Conservation (phyloP, 1,140 invertebrate species). For the Hypothenemus hampei region DNA sequence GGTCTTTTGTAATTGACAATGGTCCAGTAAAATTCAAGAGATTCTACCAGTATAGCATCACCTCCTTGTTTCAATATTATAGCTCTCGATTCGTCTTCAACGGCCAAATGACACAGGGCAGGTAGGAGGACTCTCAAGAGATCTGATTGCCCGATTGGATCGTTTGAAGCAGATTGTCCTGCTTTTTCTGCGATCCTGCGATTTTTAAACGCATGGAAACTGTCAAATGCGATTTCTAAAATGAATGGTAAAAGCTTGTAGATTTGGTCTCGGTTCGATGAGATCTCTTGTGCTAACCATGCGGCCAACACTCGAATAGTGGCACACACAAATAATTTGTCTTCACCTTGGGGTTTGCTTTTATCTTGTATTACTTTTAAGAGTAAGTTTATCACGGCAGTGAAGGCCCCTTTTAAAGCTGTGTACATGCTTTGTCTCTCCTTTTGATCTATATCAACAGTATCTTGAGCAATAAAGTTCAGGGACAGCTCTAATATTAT, state of each 20-base stretch:
- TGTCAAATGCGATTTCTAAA: constrained; percentile 72
- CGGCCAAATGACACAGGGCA: constrained; percentile 82
- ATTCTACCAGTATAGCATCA: constrained; percentile 74
- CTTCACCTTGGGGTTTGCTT: constrained; percentile 54
- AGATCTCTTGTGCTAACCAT: constrained; percentile 88
- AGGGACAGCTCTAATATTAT: constrained; percentile 76
- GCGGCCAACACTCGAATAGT: constrained; percentile 77
- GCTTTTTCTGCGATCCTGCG: constrained; percentile 59
- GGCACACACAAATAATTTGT: constrained; percentile 73
- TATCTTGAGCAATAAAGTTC: constrained; percentile 73
- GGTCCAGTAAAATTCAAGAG: constrained; percentile 77
- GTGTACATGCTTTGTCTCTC: constrained; percentile 87
- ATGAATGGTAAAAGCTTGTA: constrained; percentile 74
- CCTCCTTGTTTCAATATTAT: constrained; percentile 74
- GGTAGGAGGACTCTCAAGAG: constrained; percentile 76
- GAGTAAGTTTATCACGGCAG: constrained; percentile 71
- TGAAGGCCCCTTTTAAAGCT: constrained; percentile 84
- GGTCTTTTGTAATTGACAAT: constrained; percentile 83
- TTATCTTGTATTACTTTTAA: constrained; percentile 69
- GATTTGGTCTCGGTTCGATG: constrained; percentile 78
- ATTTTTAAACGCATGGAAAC: constrained; percentile 66
- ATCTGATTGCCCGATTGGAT: constrained; percentile 63
- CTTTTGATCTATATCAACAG: constrained; percentile 78
- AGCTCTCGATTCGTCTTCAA: constrained; percentile 80
- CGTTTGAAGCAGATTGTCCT: constrained; percentile 51